Conservation (phyloP, 2,888 invertebrate genomes). For the Spilarctia lutea region DNA sequence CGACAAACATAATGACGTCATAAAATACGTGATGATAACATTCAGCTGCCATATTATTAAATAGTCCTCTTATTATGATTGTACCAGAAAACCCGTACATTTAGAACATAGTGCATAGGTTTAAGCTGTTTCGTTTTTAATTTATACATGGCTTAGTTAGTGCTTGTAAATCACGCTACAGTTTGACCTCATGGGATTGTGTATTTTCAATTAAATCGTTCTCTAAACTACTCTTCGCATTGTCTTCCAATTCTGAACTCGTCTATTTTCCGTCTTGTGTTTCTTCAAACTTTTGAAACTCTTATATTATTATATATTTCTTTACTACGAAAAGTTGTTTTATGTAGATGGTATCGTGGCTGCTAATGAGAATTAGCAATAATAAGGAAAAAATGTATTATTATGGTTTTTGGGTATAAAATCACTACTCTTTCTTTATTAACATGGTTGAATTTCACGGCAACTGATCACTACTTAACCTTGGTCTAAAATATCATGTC, state of each 20-base stretch:
- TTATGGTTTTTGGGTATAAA: background rate
- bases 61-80: background rate
- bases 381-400: background rate
- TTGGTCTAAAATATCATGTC: background rate
- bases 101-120: no score
- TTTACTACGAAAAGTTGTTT: background rate
- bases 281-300: background rate
- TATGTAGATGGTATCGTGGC: no score
- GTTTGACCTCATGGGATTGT: no score
- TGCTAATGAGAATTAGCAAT: background rate
- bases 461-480: background rate
- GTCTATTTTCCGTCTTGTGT: background rate
- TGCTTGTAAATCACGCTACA: no score
- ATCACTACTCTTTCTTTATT: background rate
- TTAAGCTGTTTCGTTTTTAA: no score
- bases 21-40: slow-evolving; percentile 8
- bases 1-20: slow-evolving; percentile 14
- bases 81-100: no score
- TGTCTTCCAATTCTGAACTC: no score
- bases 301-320: background rate
- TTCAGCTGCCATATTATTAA: background rate
- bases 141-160: no score
- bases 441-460: background rate
- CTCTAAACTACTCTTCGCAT: no score
- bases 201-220: no score